Base-by-base conservation (phyloP, 2,113 vertebrate genomes). In the Nycticebus coucang region DNA sequence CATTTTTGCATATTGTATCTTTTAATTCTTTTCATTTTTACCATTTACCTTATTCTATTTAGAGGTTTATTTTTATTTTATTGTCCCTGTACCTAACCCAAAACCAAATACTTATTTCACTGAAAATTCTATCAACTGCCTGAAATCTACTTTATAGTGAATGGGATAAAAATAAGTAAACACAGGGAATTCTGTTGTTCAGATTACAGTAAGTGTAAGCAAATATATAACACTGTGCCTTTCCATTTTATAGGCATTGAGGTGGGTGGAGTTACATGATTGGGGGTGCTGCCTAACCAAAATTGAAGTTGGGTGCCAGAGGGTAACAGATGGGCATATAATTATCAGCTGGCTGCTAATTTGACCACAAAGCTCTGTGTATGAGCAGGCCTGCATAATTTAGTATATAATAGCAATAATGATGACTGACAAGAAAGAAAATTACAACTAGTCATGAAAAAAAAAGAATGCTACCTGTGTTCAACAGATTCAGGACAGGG, bases 391-490 rank as follows among this genome's bases (percentile, higher is more conserved):
- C 35, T 96, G 64, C 95, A 94, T 96, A 97, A 97, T 97, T 97
- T 96, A 97, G 98, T 97, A 97, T 97, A 98, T 97, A 97, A 97
- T 53, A 94, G 89, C 75, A 97, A 97, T 96, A 97, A 90, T 62
- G 14, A 96, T 93, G 97, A 98, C 74, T 97, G 95, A 69, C 35
- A 90, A 91, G 26, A 97, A 92, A 74, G 95, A 97, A 93, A 97
- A 93, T 88, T 88, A 91, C 50, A 94, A 68, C 59, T 68, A 87
- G 35, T 96, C 81, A 87, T 35, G 6, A 95, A 89, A 96, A 98
- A 98, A 94, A 89, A 94, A 97, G 97, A 97, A 30, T n/a, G 75
- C 95, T 97, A 98, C 93, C 93, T 95, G 64, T 1, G 0, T 89
- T 98, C 89, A 96, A 87, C n/a, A 91, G 37, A 97, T 97, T 94